A percentile compares a stretch with the other conserved stretches of the same genome.
Evolutionary conservation across 2,888 invertebrate species (phyloP).

Genomic region (Panzeria rudis): DNA sequence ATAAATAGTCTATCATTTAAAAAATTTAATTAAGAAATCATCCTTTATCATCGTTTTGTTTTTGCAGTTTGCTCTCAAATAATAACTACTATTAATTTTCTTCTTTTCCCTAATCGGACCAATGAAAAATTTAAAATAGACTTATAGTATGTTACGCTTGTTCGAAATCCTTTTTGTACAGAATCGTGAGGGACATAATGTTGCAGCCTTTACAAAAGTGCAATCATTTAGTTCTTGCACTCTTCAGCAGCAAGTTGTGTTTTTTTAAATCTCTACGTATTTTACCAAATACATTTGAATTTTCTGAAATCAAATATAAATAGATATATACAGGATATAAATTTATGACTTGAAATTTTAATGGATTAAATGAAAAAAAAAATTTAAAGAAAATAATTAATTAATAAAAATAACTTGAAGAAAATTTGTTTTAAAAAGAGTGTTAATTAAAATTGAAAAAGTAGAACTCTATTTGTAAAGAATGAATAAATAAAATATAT

Average conservation of each 20-base stretch:
- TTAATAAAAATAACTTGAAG: slow-evolving; percentile 4
- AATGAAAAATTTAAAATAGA: slow-evolving; percentile 12
- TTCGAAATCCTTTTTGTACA: slow-evolving; percentile 48
- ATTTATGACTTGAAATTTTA: slow-evolving; percentile 52
- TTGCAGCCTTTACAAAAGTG: slow-evolving; percentile 68
- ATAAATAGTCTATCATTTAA: slow-evolving; percentile 2
- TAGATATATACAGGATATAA: slow-evolving; percentile 33
- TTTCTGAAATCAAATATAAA: slow-evolving; percentile 63
- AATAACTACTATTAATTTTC: slow-evolving; percentile 9
- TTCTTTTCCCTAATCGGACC: slow-evolving; percentile 6
- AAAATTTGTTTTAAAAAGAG: slow-evolving; percentile 42
- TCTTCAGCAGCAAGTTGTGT: slow-evolving; percentile 84
- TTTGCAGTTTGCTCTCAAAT: slow-evolving; percentile 29
- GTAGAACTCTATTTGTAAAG: not conserved
- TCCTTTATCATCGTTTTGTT: not conserved
- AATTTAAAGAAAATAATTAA: slow-evolving; percentile 10
- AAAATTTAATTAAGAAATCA: slow-evolving; percentile 12
- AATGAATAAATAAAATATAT: not conserved
- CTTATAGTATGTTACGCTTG: slow-evolving; percentile 22
- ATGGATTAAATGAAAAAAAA: slow-evolving; percentile 29
- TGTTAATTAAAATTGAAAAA: slow-evolving; percentile 13
- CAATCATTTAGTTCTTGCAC: slow-evolving; percentile 84
- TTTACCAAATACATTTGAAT: slow-evolving; percentile 54
- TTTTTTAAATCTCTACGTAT: slow-evolving; percentile 76
- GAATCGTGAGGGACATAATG: slow-evolving; percentile 51